Percentiles rank a stretch among this genome's conserved stretches.
These are phyloP conservation scores for Cottus gobio DNA, from an alignment of 2,113 vertebrate genomes.

Conservation along the genomic window DNA sequence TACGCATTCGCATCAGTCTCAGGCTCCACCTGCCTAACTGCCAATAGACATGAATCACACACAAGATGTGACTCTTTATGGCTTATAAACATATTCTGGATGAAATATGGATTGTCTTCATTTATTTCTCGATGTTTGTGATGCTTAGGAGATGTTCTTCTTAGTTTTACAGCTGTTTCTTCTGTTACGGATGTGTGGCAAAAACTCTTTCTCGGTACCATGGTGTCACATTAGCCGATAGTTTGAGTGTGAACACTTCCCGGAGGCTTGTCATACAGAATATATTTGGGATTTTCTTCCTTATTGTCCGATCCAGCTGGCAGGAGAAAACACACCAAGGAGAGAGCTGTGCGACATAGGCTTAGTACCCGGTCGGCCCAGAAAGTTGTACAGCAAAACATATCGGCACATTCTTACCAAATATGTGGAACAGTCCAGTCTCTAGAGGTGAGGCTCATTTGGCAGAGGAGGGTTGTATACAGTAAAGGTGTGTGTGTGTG, in stretches of 20 bases:
- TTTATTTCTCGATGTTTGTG: not conserved
- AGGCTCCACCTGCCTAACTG: not conserved
- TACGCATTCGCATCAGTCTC: not conserved
- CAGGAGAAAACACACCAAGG: not conserved
- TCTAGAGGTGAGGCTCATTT: not conserved
- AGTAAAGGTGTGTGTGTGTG: not conserved
- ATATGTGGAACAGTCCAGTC: not conserved
- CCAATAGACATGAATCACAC: not conserved
- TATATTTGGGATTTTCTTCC: not conserved
- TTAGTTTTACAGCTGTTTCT: not conserved
- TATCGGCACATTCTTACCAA: not conserved
- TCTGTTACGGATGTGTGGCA: not conserved
- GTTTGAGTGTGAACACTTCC: not conserved
- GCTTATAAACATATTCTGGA: not conserved
- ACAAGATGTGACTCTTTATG: not conserved
- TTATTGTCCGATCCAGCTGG: not conserved
- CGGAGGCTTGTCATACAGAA: not conserved
- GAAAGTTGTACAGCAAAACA: not conserved
- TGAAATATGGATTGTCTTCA: not conserved
- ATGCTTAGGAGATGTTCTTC: not conserved
- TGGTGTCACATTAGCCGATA: not conserved
- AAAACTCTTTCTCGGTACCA: not conserved
- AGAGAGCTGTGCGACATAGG: constrained; percentile 2
- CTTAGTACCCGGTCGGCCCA: not conserved
- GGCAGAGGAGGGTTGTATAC: not conserved